A percentile compares a stretch with the other conserved stretches of the same genome.
Conservation (phyloP, 1,140 invertebrate species). For the Diachasmimorpha longicaudata region DNA sequence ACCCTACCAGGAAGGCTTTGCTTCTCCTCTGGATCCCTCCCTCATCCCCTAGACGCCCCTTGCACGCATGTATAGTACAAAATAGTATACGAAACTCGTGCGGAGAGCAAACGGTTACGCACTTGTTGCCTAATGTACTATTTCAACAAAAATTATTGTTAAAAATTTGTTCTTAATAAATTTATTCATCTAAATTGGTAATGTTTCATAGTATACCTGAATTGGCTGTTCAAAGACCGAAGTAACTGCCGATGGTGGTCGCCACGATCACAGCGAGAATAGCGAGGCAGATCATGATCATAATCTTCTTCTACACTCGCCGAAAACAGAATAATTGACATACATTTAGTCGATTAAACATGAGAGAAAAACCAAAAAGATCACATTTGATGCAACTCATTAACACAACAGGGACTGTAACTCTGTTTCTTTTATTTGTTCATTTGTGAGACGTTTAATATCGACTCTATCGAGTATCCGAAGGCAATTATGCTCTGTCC, state of each 20-base stretch:
- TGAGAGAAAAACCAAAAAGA: slow-evolving; percentile 37
- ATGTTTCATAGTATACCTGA: slow-evolving; percentile 41
- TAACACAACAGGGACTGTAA: slow-evolving; percentile 1
- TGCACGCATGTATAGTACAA: too few relatives aligned
- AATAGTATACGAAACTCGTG: too few relatives aligned
- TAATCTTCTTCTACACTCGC: slow-evolving; percentile 96
- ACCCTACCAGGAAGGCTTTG: too few relatives aligned
- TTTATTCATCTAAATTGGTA: too few relatives aligned
- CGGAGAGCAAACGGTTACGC: too few relatives aligned
- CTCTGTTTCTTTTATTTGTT: slow-evolving; percentile 38
- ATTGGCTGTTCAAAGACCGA: slow-evolving; percentile 62
- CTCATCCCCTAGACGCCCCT: too few relatives aligned
- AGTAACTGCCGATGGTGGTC: slow-evolving; percentile 75
- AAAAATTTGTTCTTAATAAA: too few relatives aligned
- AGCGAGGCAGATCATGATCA: slow-evolving; percentile 96
- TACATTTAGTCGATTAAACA: neutral
- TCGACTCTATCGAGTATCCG: slow-evolving; percentile 5
- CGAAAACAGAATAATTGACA: slow-evolving; percentile 50
- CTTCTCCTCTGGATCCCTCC: too few relatives aligned
- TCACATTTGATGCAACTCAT: slow-evolving; percentile 25
- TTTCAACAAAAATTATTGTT: too few relatives aligned
- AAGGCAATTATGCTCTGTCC: slow-evolving; percentile 41
- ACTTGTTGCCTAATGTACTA: too few relatives aligned
- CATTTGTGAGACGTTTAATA: neutral
- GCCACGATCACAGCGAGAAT: slow-evolving; percentile 86